Percentiles rank a stretch among this genome's conserved stretches.
Evolutionary conservation across 30 jellyfish, hydroid and myxozoan genomes (phyloP).

Genomic region (Sanderia malayensis): DNA sequence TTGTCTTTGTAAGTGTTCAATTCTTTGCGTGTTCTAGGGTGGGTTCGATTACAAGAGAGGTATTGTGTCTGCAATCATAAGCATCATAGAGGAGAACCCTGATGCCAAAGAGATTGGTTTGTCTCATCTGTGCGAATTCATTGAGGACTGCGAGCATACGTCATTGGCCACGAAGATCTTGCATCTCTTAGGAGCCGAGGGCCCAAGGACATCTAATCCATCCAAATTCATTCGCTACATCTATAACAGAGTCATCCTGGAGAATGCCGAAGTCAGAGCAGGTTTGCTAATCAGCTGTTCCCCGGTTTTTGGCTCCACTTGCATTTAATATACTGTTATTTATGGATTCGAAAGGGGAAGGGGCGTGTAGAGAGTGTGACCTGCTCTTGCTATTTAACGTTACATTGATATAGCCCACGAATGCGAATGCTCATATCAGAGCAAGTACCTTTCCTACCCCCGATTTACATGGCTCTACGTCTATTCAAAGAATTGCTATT

Average conservation of each 20-base stretch:
- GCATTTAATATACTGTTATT: no score
- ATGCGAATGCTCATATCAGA: no score
- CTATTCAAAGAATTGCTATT: no score
- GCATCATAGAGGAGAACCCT: constrained; percentile 94
- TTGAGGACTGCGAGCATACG: constrained; percentile 99
- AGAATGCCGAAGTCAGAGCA: constrained; percentile 96
- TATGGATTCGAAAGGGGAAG: no score
- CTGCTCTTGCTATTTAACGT: no score
- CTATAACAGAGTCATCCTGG: constrained; percentile 93
- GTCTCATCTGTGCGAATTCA: constrained; percentile 94
- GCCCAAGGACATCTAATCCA: constrained; percentile 91
- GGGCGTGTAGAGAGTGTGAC: no score
- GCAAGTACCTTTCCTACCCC: no score
- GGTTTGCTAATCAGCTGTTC: no score
- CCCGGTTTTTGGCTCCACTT: no score
- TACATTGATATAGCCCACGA: no score
- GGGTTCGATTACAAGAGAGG: constrained; percentile 98
- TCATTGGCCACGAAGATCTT: constrained; percentile 81
- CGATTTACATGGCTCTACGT: no score
- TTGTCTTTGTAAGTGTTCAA: no score
- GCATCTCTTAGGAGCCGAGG: constrained; percentile 89
- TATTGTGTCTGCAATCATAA: constrained; percentile 84
- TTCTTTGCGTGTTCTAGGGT: constrained; percentile 58
- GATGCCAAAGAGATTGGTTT: constrained; percentile 96
- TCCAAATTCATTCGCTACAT: constrained; percentile 92